Base-by-base conservation (phyloP, 64 coral and sea anemone species). In the Montipora foliosa region DNA sequence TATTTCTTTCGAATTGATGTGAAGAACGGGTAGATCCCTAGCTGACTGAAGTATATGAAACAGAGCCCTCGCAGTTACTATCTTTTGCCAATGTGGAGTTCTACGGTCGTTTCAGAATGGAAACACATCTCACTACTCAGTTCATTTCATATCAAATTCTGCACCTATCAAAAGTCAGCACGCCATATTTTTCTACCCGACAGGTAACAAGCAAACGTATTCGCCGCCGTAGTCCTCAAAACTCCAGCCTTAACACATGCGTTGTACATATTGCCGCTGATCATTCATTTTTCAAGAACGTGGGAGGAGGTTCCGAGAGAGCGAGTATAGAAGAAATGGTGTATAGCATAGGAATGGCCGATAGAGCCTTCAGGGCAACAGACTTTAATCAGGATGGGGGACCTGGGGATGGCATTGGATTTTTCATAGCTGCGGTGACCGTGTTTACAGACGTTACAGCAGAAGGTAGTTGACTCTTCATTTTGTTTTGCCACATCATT, bases 351-450 rank as follows among this genome's bases (percentile, higher is more conserved):
- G 78, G 79, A 22, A 87, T 94, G 79, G 92, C 77, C 8, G 98
- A 99, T 87, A 94, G 87, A 46, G 71, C 94, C 5, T 99, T 99
- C 58, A 84, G 98, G 87, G 25, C 89, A 16, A 99, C 98, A 8
- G 94, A 94, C 51, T 96, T 99, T 15, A 96, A 92, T 85, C 89
- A 93, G 48, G 95, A 97, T 84, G 95, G 95, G 16, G 94, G 94
- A n/a, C 88, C 87, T 4, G 94, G 91, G 11, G 94, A 95, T 87
- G 91, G 83, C 47, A 89, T 99, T 90, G 98, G 98, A 3, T 88
- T 99, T 44, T 91, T 77, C 1, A 90, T 99, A 50, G 91, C 95
- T 15, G 92, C 89, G 0, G 74, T 96, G 14, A 91, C 87, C 4
- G 95, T 99, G 5, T 99, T 77, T 74, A 83, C 94, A 57, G 92